These are phyloP conservation scores for Grallaria varia DNA, from an alignment of 2,113 vertebrate species.

Conservation along the genomic window DNA sequence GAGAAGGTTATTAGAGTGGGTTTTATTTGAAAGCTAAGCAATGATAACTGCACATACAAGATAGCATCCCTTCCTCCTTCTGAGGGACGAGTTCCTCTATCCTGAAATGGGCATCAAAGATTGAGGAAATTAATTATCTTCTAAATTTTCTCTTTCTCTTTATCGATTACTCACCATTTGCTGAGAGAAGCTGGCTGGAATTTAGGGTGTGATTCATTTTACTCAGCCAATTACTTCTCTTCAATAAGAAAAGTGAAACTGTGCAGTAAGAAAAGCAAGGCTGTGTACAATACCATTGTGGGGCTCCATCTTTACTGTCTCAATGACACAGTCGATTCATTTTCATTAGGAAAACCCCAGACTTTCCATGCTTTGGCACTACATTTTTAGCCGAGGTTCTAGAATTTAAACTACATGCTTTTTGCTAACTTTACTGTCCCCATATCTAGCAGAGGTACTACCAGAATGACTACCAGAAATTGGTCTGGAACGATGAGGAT, in stretches of 20 bases:
- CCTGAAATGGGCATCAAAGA: not conserved
- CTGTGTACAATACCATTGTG: not conserved
- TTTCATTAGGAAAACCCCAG: not conserved
- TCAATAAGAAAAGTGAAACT: not conserved
- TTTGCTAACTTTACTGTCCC: not conserved
- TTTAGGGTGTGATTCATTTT: not conserved
- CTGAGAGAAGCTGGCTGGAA: not conserved
- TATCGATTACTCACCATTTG: not conserved
- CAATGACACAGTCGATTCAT: not conserved
- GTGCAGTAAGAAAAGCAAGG: not conserved
- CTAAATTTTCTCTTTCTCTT: not conserved
- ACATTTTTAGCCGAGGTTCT: not conserved
- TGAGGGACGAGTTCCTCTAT: not conserved
- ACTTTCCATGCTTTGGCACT: not conserved
- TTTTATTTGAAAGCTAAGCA: not conserved
- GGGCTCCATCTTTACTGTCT: not conserved
- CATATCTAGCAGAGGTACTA: not conserved
- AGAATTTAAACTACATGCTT: not conserved
- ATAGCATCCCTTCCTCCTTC: not conserved
- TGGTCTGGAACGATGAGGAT: not conserved
- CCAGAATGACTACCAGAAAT: not conserved
- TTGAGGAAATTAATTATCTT: not conserved
- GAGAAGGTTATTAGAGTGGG: not conserved
- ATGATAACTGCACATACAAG: not conserved
- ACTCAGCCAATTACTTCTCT: not conserved